A percentile compares a stretch with the other conserved stretches of the same genome.
Conservation (phyloP, 2,797 vertebrate genomes). For the Platyrinchus mystaceus region DNA sequence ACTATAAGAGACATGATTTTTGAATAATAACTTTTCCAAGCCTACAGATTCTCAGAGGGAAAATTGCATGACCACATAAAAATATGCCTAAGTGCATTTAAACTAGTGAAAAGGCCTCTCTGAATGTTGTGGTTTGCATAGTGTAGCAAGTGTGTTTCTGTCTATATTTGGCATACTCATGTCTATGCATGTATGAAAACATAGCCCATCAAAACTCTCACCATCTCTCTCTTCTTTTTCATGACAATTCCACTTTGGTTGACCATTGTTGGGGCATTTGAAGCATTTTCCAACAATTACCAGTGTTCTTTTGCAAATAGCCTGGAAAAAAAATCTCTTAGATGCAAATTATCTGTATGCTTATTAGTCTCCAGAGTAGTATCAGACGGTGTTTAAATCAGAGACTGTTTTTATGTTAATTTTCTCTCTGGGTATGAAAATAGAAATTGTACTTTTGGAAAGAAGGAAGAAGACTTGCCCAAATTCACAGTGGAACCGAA, state of each 20-base stretch:
- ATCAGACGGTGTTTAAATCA: background rate
- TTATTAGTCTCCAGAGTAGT: background rate
- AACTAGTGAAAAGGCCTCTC: background rate
- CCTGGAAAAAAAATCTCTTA: background rate
- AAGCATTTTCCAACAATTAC: background rate
- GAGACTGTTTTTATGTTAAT: constrained; percentile 17
- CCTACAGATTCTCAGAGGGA: background rate
- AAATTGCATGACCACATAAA: background rate
- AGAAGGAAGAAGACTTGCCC: background rate
- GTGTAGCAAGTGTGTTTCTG: background rate
- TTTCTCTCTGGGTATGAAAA: background rate
- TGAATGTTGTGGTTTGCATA: background rate
- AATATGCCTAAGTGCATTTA: background rate
- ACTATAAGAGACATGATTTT: background rate
- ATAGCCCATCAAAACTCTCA: background rate
- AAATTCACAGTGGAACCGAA: background rate
- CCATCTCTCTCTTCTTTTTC: background rate
- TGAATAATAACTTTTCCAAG: background rate
- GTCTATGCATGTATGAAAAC: background rate
- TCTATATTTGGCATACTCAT: background rate
- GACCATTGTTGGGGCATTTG: background rate
- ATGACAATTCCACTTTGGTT: background rate
- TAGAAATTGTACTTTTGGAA: background rate
- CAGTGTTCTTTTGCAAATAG: background rate
- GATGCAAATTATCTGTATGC: background rate